These are phyloP conservation scores for Microctenopoma stevenorrisi DNA, from an alignment of 2,797 vertebrate species.

Conservation along the genomic window DNA sequence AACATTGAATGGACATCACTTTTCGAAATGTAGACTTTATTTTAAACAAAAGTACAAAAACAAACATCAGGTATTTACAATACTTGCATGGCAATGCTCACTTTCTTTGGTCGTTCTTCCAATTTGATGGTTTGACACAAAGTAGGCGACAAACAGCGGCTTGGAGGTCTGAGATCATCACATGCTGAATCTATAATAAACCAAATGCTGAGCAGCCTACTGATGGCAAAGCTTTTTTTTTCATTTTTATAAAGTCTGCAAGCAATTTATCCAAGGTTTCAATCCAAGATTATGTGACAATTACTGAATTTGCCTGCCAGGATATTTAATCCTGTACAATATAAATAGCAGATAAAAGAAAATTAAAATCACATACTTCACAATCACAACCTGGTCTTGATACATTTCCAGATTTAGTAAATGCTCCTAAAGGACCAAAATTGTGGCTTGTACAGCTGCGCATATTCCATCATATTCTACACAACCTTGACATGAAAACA, in stretches of 20 bases:
- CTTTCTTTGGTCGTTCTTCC: constrained; percentile 85
- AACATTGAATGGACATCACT: constrained; percentile 51
- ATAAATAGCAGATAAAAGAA: constrained; percentile 82
- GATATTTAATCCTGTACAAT: constrained; percentile 69
- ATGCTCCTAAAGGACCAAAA: constrained; percentile 65
- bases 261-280: constrained; percentile 68
- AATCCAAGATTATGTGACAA: constrained; percentile 56
- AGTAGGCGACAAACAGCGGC: constrained; percentile 65
- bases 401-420: constrained; percentile 68
- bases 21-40: constrained; percentile 86
- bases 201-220: constrained; percentile 65
- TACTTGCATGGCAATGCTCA: constrained; percentile 83
- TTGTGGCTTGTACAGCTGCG: constrained; percentile 70
- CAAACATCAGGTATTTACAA: constrained; percentile 86
- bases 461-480: constrained; percentile 67
- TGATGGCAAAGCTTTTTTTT: constrained; percentile 52
- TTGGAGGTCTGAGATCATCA: constrained; percentile 66
- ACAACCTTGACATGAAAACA: constrained; percentile 73
- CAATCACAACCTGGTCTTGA: constrained; percentile 70
- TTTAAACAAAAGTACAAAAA: constrained; percentile 88
- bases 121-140: constrained; percentile 77
- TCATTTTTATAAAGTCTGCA: constrained; percentile 60
- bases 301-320: constrained; percentile 61
- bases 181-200: constrained; percentile 74
- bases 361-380: constrained; percentile 74